These are phyloP conservation scores for Pheucticus melanocephalus DNA, from an alignment of 2,113 vertebrate genomes.

Conservation along the genomic window DNA sequence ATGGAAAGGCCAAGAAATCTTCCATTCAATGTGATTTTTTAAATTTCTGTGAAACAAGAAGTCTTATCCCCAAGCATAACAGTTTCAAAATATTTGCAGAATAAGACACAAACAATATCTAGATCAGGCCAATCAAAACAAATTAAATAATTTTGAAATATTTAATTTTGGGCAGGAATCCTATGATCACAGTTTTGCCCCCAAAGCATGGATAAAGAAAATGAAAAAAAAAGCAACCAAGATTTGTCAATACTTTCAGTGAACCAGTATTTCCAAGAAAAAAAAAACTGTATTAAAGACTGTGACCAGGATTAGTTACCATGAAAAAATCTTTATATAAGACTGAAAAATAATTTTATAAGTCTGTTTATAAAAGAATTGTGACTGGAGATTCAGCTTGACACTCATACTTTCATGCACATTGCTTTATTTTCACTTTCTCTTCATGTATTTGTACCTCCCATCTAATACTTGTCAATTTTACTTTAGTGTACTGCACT, in stretches of 20 bases:
- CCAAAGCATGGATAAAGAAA: neutral
- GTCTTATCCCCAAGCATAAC: neutral
- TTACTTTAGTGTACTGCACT: neutral
- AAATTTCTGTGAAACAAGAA: neutral
- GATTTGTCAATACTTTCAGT: neutral
- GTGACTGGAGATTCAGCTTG: neutral
- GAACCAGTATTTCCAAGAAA: neutral
- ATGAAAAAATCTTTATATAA: neutral
- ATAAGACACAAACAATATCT: neutral
- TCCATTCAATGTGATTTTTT: neutral
- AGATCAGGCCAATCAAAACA: neutral
- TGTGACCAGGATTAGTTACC: neutral
- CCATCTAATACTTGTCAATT: neutral
- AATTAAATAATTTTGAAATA: neutral
- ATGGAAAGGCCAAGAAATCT: neutral
- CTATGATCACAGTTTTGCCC: neutral
- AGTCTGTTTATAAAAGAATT: neutral
- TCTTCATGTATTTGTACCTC: neutral
- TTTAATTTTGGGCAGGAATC: neutral
- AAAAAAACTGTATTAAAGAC: neutral
- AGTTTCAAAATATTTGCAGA: neutral
- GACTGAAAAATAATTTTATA: neutral
- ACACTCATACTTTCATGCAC: neutral
- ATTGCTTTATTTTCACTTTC: neutral
- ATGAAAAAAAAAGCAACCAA: fast-evolving